A percentile compares a stretch with the other conserved stretches of the same genome.
phyloP scores from a whole-genome alignment of 2,113 vertebrate genomes.

The Eurystomus gularis region DNA sequence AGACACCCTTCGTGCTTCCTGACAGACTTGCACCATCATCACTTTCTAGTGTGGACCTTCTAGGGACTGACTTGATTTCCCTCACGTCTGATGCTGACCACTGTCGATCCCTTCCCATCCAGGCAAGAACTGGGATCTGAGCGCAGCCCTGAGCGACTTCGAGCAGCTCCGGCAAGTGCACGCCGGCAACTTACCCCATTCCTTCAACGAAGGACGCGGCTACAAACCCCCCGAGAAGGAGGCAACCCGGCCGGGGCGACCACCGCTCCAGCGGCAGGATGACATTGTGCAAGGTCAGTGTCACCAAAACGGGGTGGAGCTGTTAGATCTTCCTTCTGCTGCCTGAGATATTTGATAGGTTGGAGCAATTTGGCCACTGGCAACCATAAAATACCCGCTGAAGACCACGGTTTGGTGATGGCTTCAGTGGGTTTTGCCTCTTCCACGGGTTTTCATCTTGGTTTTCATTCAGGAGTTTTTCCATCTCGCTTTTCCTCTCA shows the following conservation, averaged over 20 bases:
- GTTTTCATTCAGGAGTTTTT: neutral
- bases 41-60: no score
- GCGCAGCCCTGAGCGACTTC: slow-evolving; percentile 91
- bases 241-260: slow-evolving; percentile 69
- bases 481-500: neutral
- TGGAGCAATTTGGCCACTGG: rapidly evolving
- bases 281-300: slow-evolving; percentile 88
- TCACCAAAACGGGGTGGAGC: rapidly evolving
- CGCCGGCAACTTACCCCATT: slow-evolving; percentile 80
- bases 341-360: rapidly evolving
- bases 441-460: neutral
- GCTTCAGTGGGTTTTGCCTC: no score
- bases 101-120: neutral
- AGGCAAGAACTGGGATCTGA: slow-evolving; percentile 98
- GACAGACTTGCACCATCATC: no score
- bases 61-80: neutral
- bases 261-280: slow-evolving; percentile 89
- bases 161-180: slow-evolving; percentile 93
- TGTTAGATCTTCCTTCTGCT: neutral
- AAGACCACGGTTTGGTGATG: rapidly evolving
- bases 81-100: rapidly evolving
- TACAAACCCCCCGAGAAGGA: slow-evolving; percentile 79
- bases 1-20: no score
- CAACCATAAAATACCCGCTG: neutral
- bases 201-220: slow-evolving; percentile 78